A percentile compares a stretch with the other conserved stretches of the same genome.
phyloP scores from a whole-genome alignment of 2,888 invertebrate genomes.

The Drosophila kokeensis region DNA sequence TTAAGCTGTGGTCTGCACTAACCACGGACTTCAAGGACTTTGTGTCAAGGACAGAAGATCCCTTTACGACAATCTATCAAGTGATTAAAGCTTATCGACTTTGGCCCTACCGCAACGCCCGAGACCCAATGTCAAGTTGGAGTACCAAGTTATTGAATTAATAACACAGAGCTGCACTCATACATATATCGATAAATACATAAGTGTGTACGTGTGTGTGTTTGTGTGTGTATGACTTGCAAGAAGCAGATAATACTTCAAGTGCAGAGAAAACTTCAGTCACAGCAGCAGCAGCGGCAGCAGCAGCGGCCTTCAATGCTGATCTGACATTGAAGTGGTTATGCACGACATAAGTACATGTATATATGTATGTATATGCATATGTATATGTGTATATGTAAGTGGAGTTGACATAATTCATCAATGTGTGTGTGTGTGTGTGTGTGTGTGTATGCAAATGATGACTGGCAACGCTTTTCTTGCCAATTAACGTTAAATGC shows the following conservation, averaged over 20 bases:
- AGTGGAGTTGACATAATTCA: slow-evolving; percentile 72
- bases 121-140: slow-evolving; percentile 76
- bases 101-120: slow-evolving; percentile 59
- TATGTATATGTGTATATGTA: slow-evolving; percentile 14
- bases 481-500: slow-evolving; percentile 73
- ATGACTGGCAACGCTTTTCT: slow-evolving; percentile 52
- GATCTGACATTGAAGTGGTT: slow-evolving; percentile 73
- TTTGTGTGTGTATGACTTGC: neutral
- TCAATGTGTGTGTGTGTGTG: slow-evolving; percentile 33
- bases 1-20: neutral
- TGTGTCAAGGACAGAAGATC: neutral
- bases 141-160: slow-evolving; percentile 75
- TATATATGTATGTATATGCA: slow-evolving; percentile 2
- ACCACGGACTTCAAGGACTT: neutral
- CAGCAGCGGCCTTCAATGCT: slow-evolving; percentile 64
- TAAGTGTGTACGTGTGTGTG: neutral
- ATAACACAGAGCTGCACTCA: slow-evolving; percentile 52
- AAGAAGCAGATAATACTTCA: slow-evolving; percentile 16
- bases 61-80: slow-evolving; percentile 1
- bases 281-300: slow-evolving; percentile 46
- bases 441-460: slow-evolving; percentile 60
- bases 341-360: slow-evolving; percentile 26
- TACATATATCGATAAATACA: slow-evolving; percentile 14
- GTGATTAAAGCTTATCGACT: slow-evolving; percentile 12
- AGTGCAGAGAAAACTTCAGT: slow-evolving; percentile 58